Evolutionary conservation across 2,888 invertebrate species (phyloP).

Genomic region (Apotomis capreana): DNA sequence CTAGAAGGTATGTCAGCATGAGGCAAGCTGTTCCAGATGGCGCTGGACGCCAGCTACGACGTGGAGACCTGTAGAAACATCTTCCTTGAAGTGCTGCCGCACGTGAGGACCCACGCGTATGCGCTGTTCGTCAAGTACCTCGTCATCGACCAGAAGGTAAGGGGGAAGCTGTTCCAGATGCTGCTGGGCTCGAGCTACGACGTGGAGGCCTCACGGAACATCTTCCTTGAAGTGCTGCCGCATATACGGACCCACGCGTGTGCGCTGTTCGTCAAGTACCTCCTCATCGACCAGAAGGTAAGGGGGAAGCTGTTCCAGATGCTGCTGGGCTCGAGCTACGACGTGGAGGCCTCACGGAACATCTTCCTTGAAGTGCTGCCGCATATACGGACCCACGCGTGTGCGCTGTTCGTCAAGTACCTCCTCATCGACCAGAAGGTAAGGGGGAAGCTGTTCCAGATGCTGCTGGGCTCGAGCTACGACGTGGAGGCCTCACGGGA

Average conservation of each 20-base stretch:
- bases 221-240: conserved; percentile 88
- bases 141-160: too few species aligned
- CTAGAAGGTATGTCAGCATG: too few species aligned
- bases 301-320: conserved; percentile 76
- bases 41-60: too few species aligned
- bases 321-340: conserved; percentile 88
- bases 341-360: conserved; percentile 88
- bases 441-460: not conserved
- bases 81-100: too few species aligned
- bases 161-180: conserved; percentile 75
- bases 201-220: conserved; percentile 88
- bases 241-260: conserved; percentile 87
- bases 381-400: conserved; percentile 86
- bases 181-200: conserved; percentile 88
- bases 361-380: conserved; percentile 89
- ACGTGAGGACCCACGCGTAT: too few species aligned
- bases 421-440: conserved; percentile 83
- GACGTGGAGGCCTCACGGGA: too few species aligned
- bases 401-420: conserved; percentile 86
- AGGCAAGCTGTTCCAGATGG: too few species aligned
- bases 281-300: conserved; percentile 83
- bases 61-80: too few species aligned
- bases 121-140: too few species aligned
- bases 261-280: conserved; percentile 85
- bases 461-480: too few species aligned